Percentiles rank a stretch among this genome's conserved stretches.
These are phyloP conservation scores for Phocides pigmalion DNA, from an alignment of 1,140 invertebrate species.

Conservation along the genomic window DNA sequence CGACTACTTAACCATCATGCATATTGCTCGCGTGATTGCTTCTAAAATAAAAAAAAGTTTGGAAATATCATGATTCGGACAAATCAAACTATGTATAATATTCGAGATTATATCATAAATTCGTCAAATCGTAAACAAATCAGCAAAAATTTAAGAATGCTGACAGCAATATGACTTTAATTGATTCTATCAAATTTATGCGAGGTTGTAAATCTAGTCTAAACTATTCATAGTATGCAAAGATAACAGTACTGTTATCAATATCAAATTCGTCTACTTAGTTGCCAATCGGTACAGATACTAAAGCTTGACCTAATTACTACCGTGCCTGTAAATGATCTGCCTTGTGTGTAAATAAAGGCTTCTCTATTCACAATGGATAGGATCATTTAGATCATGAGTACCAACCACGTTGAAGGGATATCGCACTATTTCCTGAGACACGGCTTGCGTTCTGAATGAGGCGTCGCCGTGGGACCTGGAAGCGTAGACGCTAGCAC, in stretches of 20 bases:
- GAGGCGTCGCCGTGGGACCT: too few species aligned
- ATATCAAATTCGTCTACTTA: constrained; percentile 3
- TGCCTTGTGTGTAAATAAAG: constrained; percentile 5
- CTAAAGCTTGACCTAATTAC: constrained; percentile 20
- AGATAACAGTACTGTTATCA: constrained; percentile 7
- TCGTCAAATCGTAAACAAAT: too few species aligned
- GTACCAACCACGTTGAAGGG: too few species aligned
- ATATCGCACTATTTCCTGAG: too few species aligned
- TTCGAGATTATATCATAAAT: constrained; percentile 2
- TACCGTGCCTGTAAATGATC: constrained; percentile 21
- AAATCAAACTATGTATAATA: too few species aligned
- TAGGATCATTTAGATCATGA: too few species aligned
- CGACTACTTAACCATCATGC: too few species aligned
- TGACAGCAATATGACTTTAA: constrained; percentile 8
- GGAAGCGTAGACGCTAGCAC: too few species aligned
- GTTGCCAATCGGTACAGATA: constrained; percentile 17
- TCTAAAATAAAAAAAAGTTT: too few species aligned
- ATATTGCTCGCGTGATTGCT: too few species aligned
- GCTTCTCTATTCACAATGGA: constrained; percentile 7
- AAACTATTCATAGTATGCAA: constrained; percentile 9
- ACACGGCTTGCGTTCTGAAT: too few species aligned
- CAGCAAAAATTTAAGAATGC: background rate
- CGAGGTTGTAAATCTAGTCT: constrained; percentile 3
- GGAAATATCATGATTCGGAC: too few species aligned
- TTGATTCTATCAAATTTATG: constrained; percentile 6